Evolutionary conservation across 2,113 vertebrate species (phyloP), one percentile per base, ranked within the genome.

Genomic region (Megaptera novaeangliae): DNA sequence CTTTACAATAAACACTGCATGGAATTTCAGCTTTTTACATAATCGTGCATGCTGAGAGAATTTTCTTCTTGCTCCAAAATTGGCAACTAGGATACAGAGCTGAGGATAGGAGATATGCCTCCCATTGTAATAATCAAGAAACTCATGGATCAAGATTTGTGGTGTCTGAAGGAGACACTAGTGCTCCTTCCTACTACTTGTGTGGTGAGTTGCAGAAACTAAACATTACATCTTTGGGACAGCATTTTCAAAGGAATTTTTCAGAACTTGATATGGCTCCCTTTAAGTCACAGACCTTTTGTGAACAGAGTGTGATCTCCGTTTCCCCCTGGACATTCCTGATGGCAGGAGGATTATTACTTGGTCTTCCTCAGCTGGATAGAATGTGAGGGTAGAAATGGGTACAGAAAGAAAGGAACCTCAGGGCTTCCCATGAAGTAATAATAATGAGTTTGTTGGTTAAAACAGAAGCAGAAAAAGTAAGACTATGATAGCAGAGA

Each of bases 181-280:
- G 6, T 59, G 44, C 1, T 21, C 0, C 2, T 49, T 11, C 27
- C 0, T 57, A 55, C 5, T 55, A 27, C 0, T 34, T 39, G 1
- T 31, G 3, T 10, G 2, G 7, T 23, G 27, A 91, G 5, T 20
- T 84, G 8, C 0, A 55, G 39, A 63, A 75, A 52, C 9, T 64
- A 49, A 27, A 3, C 15, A n/a, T 64, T 64, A 6, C n/a, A 41
- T n/a, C 25, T 44, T 39, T 25, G 6, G 13, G 3, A 63, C 1
- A 88, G 29, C 7, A 52, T 29, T 46, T 59, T 80, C 27, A 29
- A 7, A 41, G 25, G 44, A 78, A 39, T 55, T 81, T 2, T 75
- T 86, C 20, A 88, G 44, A 59, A 64, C 2, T 10, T 68, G 34
- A 69, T 25, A 39, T 5, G 3, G 4, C 2, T 78, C 2, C 10